Conservation (phyloP, 2,888 invertebrate genomes). For the Thelaira solivaga region DNA sequence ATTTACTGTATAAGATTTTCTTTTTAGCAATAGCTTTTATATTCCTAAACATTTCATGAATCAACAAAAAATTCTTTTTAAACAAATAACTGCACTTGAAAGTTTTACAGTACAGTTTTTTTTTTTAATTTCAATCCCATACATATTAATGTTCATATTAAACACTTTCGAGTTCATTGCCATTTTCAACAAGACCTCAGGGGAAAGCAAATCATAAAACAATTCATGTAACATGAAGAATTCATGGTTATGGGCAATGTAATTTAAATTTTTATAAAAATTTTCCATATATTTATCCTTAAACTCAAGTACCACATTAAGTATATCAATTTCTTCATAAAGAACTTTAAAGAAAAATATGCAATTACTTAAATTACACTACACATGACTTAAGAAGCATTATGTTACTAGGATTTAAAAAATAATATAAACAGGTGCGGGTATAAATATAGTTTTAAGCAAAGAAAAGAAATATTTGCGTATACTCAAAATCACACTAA, state of each 20-base stretch:
- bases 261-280: not conserved
- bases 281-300: not conserved
- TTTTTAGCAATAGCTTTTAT: too few species aligned
- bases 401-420: too few species aligned
- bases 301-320: not conserved
- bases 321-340: constrained; percentile 1
- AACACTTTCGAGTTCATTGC: constrained; percentile 39
- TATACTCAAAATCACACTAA: too few species aligned
- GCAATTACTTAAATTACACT: not conserved
- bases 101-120: not conserved
- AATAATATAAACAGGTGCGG: too few species aligned
- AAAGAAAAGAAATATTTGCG: not conserved
- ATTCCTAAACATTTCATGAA: too few species aligned
- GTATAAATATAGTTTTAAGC: too few species aligned
- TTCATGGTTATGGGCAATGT: constrained; percentile 35
- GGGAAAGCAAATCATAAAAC: not conserved
- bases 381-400: not conserved
- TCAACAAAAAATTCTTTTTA: too few species aligned
- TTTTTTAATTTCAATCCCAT: not conserved
- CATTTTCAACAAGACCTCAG: not conserved
- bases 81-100: constrained; percentile 1
- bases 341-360: not conserved
- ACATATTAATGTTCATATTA: constrained; percentile 7
- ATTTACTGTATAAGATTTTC: too few species aligned
- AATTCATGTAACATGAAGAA: not conserved